These are phyloP conservation scores for Oxygymnocypris stewartii DNA, from an alignment of 2,113 vertebrate genomes.

Conservation along the genomic window DNA sequence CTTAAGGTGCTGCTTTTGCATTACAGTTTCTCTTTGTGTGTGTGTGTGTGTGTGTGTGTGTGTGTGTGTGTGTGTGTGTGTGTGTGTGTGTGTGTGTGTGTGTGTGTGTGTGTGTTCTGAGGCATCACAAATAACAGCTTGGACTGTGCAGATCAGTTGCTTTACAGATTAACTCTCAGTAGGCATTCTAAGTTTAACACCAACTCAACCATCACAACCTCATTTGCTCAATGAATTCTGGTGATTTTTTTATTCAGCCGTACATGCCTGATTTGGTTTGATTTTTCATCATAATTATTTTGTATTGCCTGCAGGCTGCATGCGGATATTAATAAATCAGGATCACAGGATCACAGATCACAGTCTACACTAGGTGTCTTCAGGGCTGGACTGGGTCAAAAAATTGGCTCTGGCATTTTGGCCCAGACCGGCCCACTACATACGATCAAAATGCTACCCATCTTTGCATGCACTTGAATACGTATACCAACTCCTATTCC, in stretches of 20 bases:
- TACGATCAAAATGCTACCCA: too few species aligned
- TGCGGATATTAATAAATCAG: not conserved
- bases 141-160: not conserved
- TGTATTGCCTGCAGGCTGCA: not conserved
- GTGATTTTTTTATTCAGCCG: not conserved
- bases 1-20: not conserved
- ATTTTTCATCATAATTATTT: not conserved
- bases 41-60: not conserved
- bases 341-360: too few species aligned
- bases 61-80: too few species aligned
- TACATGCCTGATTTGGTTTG: not conserved
- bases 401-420: too few species aligned
- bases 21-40: not conserved
- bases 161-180: not conserved
- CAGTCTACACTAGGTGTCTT: not conserved
- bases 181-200: conserved; percentile 1
- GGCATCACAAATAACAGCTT: conserved; percentile 1
- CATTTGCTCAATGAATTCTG: not conserved
- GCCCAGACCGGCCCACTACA: too few species aligned
- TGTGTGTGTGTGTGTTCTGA: not conserved
- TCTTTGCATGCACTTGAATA: too few species aligned
- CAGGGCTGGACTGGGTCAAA: too few species aligned
- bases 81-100: too few species aligned
- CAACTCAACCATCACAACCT: conserved; percentile 15
- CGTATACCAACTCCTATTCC: too few species aligned